phyloP scores from a whole-genome alignment of 2,888 invertebrate genomes.

The Tricholauxania praeusta region DNA sequence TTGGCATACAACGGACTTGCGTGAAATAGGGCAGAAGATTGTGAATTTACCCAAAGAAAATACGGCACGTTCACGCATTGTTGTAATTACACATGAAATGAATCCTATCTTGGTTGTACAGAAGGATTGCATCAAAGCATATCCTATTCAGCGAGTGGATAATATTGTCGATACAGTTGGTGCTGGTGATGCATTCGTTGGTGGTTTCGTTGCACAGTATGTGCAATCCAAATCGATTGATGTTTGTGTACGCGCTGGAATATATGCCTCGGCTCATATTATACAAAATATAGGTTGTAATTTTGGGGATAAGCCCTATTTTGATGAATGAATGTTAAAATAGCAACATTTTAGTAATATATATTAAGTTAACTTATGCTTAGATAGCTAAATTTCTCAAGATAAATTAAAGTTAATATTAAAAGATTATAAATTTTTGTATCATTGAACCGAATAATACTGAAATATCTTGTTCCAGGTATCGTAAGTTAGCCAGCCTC shows the following conservation, averaged over 20 bases:
- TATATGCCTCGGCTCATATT: conserved; percentile 87
- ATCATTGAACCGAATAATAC: too few species aligned
- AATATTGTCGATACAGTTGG: conserved; percentile 97
- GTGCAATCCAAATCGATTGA: conserved; percentile 78
- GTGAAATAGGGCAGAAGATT: conserved; percentile 86
- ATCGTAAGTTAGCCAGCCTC: too few species aligned
- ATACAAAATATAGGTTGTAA: conserved; percentile 95
- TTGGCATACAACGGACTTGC: conserved; percentile 77
- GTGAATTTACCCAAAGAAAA: conserved; percentile 83
- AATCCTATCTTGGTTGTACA: conserved; percentile 85
- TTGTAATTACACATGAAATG: conserved; percentile 92
- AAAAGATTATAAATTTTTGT: too few species aligned
- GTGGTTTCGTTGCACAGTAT: conserved; percentile 93
- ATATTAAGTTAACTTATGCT: too few species aligned
- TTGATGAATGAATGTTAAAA: conserved; percentile 59
- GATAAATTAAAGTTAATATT: too few species aligned
- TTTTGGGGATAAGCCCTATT: conserved; percentile 75
- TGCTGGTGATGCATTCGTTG: conserved; percentile 98
- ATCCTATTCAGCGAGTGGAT: conserved; percentile 78
- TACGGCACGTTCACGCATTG: conserved; percentile 76
- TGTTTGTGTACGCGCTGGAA: conserved; percentile 86
- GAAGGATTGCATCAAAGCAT: conserved; percentile 75
- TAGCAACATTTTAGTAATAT: too few species aligned
- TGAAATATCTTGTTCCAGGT: too few species aligned
- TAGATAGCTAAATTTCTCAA: too few species aligned